Evolutionary conservation across 2,113 vertebrate genomes (phyloP).

Genomic region (Otolemur garnettii): DNA sequence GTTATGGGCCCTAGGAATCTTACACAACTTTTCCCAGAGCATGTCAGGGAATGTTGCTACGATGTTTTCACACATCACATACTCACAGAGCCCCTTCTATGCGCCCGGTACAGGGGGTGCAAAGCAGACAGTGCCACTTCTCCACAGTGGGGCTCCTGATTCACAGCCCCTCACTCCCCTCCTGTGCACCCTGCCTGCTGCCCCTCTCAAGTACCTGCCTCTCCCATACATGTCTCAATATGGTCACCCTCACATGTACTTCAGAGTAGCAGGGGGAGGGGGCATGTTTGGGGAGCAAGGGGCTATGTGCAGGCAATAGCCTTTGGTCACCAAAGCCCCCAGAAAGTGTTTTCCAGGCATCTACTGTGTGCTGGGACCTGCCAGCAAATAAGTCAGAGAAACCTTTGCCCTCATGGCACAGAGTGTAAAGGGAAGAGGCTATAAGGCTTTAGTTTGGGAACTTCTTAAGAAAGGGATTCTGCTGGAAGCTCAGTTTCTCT

Average conservation of each 20-base stretch:
- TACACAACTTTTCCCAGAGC: too few relatives aligned
- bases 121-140: not conserved
- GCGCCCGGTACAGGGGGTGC: not conserved
- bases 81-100: not conserved
- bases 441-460: not conserved
- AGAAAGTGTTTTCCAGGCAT: not conserved
- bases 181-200: constrained; percentile 18
- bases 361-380: too few relatives aligned
- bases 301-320: not conserved
- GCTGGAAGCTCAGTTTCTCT: too few relatives aligned
- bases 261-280: too few relatives aligned
- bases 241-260: too few relatives aligned
- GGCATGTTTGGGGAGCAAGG: too few relatives aligned
- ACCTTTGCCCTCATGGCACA: not conserved
- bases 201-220: not conserved
- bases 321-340: not conserved
- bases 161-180: not conserved
- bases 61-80: too few relatives aligned
- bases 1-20: not conserved
- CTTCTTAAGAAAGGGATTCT: not conserved
- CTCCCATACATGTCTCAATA: too few relatives aligned
- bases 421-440: not conserved
- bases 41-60: accelerated
- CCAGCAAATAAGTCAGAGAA: too few relatives aligned
- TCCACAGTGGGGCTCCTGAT: not conserved